These are phyloP conservation scores for Patella depressa DNA, from an alignment of 2,888 invertebrate species.

Conservation along the genomic window DNA sequence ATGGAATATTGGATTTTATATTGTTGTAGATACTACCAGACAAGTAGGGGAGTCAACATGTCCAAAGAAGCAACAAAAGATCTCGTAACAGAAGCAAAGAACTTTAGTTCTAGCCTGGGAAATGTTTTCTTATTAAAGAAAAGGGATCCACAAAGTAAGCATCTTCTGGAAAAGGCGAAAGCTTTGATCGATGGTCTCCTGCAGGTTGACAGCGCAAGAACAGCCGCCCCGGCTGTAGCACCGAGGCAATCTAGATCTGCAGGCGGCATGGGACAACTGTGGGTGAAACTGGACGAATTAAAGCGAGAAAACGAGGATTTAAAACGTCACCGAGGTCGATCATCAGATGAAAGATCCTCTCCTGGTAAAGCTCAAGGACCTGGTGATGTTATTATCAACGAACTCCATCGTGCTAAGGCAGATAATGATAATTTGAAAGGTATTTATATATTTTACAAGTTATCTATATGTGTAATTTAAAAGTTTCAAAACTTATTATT, in stretches of 20 bases:
- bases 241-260: conserved; percentile 35
- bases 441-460: neutral
- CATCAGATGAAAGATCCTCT: conserved; percentile 45
- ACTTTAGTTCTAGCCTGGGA: conserved; percentile 57
- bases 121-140: conserved; percentile 63
- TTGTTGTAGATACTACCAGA: too few relatives aligned
- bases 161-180: conserved; percentile 61
- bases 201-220: conserved; percentile 41
- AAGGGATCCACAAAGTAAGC: conserved; percentile 59
- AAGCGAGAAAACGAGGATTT: conserved; percentile 63
- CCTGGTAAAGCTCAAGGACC: conserved; percentile 48
- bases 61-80: conserved; percentile 50
- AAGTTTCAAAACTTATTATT: too few relatives aligned
- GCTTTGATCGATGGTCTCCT: conserved; percentile 48
- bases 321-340: conserved; percentile 42
- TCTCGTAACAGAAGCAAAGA: conserved; percentile 55
- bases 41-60: conserved; percentile 23
- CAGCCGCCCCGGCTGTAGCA: conserved; percentile 33
- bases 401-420: conserved; percentile 49
- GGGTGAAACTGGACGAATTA: conserved; percentile 64
- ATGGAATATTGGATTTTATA: too few relatives aligned
- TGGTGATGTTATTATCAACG: conserved; percentile 55
- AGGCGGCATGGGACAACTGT: conserved; percentile 64
- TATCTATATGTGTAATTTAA: too few relatives aligned
- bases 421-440: conserved; percentile 53